Percentiles rank a stretch among this genome's conserved stretches.
Conservation (phyloP, 92 coral and sea anemone genomes). For the Isaurus tuberculatus region DNA sequence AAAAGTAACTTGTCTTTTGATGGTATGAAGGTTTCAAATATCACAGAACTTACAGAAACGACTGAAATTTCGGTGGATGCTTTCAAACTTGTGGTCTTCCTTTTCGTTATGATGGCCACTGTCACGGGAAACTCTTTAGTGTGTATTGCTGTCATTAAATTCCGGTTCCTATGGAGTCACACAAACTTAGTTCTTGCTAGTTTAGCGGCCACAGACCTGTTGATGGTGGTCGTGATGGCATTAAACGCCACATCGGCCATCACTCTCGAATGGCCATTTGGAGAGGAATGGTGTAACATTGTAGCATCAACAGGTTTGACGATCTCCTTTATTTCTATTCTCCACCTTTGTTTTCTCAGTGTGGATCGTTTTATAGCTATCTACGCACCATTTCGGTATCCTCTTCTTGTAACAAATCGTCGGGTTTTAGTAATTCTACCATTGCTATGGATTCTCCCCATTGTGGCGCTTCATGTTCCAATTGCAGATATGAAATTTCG, state of each 20-base stretch:
- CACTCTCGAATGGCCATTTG: conserved; percentile 84
- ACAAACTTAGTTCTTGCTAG: conserved; percentile 82
- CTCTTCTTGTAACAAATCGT: conserved; percentile 63
- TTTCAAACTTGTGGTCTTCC: conserved; percentile 61
- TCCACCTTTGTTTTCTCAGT: conserved; percentile 87
- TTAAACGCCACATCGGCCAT: conserved; percentile 78
- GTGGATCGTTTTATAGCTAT: conserved; percentile 92
- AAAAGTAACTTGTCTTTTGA: neutral
- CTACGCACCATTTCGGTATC: conserved; percentile 78
- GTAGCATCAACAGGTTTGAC: conserved; percentile 76
- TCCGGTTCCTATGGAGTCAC: conserved; percentile 72
- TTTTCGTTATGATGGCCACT: conserved; percentile 66
- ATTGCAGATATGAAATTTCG: conserved; percentile 79
- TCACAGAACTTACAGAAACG: neutral
- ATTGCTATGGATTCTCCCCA: conserved; percentile 67
- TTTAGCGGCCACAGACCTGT: conserved; percentile 83
- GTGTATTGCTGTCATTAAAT: conserved; percentile 70
- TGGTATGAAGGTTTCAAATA: neutral
- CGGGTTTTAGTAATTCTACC: conserved; percentile 51
- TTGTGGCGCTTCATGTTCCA: conserved; percentile 71
- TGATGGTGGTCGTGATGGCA: conserved; percentile 84
- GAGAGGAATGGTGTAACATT: conserved; percentile 70
- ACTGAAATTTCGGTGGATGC: conserved; percentile 15
- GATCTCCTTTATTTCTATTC: conserved; percentile 78
- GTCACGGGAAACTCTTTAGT: conserved; percentile 78